Evolutionary conservation across 2,113 vertebrate species (phyloP), one percentile per base, ranked within the genome.

Genomic region (Aldabrachelys gigantea): DNA sequence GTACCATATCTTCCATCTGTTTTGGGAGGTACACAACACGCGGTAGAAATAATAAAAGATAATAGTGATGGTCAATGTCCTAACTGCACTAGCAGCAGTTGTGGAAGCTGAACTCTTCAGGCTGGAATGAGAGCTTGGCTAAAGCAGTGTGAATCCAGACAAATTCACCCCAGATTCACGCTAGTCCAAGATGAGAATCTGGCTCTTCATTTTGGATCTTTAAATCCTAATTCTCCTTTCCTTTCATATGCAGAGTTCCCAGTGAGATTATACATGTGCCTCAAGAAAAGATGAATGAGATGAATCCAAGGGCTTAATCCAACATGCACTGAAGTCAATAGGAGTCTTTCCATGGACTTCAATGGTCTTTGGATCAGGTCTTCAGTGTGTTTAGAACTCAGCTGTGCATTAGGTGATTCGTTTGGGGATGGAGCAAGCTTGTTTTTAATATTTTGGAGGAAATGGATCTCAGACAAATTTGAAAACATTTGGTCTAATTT

Each of bases 21-120:
- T 89, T 90, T 87, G n/a, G 49, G 84, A 80, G 50, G n/a, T 79
- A 94, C 19, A n/a, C 85, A 44, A 89, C 89, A 89, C 82, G 69
- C 11, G 2, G 2, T 88, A 53, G 82, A 94, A 93, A 38, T 3
- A 72, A 41, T 88, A 76, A 87, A 96, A 92, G 44, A 53, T 88
- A 84, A 93, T 88, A 92, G 29, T 79, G 84, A 10, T 72, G 62
- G 47, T 6, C 84, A 1, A 80, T 96, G 75, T 93, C 56, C 72
- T 82, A 80, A 89, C 31, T 72, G 8, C 10, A 9, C 8, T 35
- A 89, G 78, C 17, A 89, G 53, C 52, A 84, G 7, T 49, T 84
- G 10, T 54, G 59, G 13, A 49, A 1, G 54, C 47, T 92, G 56
- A 89, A 84, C 81, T 80, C 44, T 89, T 94, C 54, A 89, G 85